Conservation (phyloP, 2,888 invertebrate genomes). For the Andricus curvator region DNA sequence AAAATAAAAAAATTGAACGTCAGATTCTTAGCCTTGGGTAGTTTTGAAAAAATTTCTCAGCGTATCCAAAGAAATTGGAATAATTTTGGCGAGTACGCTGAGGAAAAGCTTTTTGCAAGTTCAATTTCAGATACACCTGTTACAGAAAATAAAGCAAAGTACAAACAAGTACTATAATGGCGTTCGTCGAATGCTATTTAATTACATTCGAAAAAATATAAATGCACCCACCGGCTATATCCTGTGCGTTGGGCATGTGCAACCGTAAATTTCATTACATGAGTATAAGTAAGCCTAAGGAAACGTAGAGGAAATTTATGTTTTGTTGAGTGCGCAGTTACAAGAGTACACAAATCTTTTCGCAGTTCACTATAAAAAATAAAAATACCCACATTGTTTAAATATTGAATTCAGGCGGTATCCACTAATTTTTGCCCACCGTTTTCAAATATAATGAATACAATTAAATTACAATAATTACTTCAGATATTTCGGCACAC, state of each 20-base stretch:
- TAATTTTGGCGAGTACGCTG: neutral
- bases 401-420: neutral
- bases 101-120: slow-evolving; percentile 20
- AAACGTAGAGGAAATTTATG: slow-evolving; percentile 10
- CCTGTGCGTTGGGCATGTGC: slow-evolving; percentile 27
- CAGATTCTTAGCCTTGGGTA: neutral
- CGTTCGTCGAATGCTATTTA: slow-evolving; percentile 32
- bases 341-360: neutral
- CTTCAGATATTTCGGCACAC: no score
- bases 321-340: neutral
- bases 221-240: slow-evolving; percentile 33
- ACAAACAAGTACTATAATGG: slow-evolving; percentile 23
- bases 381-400: neutral
- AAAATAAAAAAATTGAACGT: neutral
- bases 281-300: slow-evolving; percentile 13
- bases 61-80: neutral
- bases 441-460: no score
- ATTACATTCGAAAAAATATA: slow-evolving; percentile 34
- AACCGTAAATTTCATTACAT: slow-evolving; percentile 31
- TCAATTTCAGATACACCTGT: slow-evolving; percentile 36
- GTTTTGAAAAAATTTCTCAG: neutral
- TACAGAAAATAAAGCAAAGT: slow-evolving; percentile 13
- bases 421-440: no score
- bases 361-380: neutral
- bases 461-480: no score